These are phyloP conservation scores for Halcyon badia DNA, from an alignment of 2,797 vertebrate species.

Conservation along the genomic window DNA sequence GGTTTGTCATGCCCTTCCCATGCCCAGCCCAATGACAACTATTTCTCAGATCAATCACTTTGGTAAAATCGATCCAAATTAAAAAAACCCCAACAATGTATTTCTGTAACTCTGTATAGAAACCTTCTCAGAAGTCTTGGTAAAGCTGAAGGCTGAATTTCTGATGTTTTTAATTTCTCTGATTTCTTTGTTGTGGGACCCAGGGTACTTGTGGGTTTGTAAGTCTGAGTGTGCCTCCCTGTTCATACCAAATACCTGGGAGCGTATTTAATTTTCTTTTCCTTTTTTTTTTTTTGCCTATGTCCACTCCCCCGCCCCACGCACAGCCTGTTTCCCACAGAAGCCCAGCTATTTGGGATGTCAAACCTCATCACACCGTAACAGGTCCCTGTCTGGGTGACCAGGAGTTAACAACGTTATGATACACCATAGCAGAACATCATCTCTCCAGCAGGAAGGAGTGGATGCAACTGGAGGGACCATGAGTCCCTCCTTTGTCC, in stretches of 20 bases:
- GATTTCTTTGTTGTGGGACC: not conserved
- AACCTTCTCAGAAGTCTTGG: not conserved
- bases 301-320: not conserved
- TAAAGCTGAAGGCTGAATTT: not conserved
- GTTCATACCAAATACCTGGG: not conserved
- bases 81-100: not conserved
- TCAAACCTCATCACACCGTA: not conserved
- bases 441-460: accelerated
- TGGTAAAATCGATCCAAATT: not conserved
- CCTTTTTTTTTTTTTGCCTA: not conserved
- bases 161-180: not conserved
- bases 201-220: not conserved
- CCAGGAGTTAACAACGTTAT: not conserved
- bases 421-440: not conserved
- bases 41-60: not conserved
- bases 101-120: not conserved
- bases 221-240: not conserved
- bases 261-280: accelerated
- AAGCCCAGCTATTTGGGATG: not conserved
- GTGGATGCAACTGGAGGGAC: not conserved
- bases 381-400: not conserved
- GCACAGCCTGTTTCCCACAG: not conserved
- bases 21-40: not conserved
- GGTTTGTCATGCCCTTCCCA: not conserved
- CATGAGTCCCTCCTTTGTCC: not conserved